Evolutionary conservation across 2,797 vertebrate genomes (phyloP).

Genomic region (Meda fulgida): DNA sequence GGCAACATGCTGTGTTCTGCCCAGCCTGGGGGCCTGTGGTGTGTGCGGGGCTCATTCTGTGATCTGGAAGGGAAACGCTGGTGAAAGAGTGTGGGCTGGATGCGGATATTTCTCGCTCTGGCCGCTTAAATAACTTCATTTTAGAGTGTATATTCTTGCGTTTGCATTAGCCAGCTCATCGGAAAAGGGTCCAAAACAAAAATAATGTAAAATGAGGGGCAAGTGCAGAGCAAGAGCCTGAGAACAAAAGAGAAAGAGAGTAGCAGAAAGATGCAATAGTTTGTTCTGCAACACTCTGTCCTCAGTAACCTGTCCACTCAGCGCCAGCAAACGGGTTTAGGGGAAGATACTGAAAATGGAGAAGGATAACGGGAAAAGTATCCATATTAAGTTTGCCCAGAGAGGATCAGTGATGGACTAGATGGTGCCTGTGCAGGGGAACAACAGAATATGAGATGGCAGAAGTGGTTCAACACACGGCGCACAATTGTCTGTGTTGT

Average conservation of each 20-base stretch:
- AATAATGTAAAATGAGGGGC: conserved; percentile 6
- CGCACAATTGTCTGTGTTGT: conserved; percentile 25
- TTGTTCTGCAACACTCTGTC: conserved; percentile 64
- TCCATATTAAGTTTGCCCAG: conserved; percentile 31
- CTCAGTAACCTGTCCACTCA: conserved; percentile 59
- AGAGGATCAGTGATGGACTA: conserved; percentile 53
- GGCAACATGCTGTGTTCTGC: conserved; percentile 58
- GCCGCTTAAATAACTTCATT: conserved; percentile 54
- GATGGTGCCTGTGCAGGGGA: conserved; percentile 42
- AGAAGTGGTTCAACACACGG: conserved; percentile 32
- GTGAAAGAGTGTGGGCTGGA: conserved; percentile 44
- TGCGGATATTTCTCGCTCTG: conserved; percentile 58
- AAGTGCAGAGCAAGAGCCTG: neutral
- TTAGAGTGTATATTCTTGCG: conserved; percentile 62
- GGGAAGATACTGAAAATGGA: conserved; percentile 41
- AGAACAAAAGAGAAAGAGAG: neutral
- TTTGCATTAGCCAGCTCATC: conserved; percentile 73
- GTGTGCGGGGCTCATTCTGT: conserved; percentile 39
- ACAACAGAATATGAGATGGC: conserved; percentile 54
- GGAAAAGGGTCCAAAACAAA: conserved; percentile 35
- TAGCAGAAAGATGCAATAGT: conserved; percentile 75
- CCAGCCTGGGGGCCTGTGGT: conserved; percentile 46
- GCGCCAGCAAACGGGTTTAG: conserved; percentile 22
- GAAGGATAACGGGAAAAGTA: conserved; percentile 28
- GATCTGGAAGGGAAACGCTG: conserved; percentile 39